Percentiles rank a stretch among this genome's conserved stretches.
Conservation (phyloP, 2,888 invertebrate genomes). For the Cepaea hortensis region DNA sequence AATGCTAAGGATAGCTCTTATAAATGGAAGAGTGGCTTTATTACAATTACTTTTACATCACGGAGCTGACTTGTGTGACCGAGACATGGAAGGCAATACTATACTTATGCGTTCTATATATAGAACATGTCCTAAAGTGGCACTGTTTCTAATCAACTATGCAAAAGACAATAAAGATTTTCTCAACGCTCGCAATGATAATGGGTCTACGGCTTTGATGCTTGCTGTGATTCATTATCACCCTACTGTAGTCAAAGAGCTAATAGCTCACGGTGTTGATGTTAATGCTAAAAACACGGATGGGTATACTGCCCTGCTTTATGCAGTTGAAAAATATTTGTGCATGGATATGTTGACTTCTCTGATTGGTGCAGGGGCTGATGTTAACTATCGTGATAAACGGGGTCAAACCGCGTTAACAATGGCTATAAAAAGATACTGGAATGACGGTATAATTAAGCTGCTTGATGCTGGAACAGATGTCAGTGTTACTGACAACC, state of each 20-base stretch:
- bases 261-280: not conserved
- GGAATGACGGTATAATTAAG: not conserved
- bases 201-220: not conserved
- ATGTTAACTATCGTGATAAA: conserved; percentile 4
- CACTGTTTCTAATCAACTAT: not conserved
- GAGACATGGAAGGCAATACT: not conserved
- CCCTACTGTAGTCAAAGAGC: not conserved
- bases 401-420: not conserved
- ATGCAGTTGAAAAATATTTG: not conserved
- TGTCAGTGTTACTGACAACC: not conserved
- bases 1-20: not conserved
- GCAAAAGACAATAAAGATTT: not conserved
- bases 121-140: not conserved
- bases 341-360: not conserved
- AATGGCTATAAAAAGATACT: too few species aligned
- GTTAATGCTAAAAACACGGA: not conserved
- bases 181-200: not conserved
- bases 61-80: conserved; percentile 12
- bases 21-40: not conserved
- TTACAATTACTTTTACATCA: conserved; percentile 14
- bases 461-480: conserved; percentile 4
- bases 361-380: not conserved
- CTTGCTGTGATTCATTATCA: not conserved
- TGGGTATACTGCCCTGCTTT: conserved; percentile 5
- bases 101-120: not conserved